A percentile compares a stretch with the other conserved stretches of the same genome.
These are phyloP conservation scores for Pitta sordida DNA, from an alignment of 2,113 vertebrate species.

Conservation along the genomic window DNA sequence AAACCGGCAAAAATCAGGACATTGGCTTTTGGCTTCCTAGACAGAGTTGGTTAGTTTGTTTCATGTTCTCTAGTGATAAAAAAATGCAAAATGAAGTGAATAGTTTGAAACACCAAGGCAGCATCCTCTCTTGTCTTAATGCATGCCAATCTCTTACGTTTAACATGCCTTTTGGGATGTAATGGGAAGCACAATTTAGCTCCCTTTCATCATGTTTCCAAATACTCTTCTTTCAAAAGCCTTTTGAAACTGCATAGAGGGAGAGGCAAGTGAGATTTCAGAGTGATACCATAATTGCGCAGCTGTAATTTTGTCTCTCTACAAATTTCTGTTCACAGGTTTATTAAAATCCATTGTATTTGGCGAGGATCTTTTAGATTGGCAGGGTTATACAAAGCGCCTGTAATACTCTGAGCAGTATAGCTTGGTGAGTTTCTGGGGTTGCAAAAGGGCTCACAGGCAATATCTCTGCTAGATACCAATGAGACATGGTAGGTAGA, in stretches of 20 bases:
- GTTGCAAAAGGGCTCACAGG: neutral
- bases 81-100: neutral
- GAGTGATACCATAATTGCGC: neutral
- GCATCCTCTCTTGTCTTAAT: neutral
- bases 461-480: neutral
- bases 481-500: neutral
- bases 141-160: neutral
- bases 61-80: neutral
- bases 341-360: slow-evolving; percentile 36
- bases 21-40: neutral
- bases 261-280: slow-evolving; percentile 22
- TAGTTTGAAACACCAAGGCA: neutral
- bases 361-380: neutral
- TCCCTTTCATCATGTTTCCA: neutral
- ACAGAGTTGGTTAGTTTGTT: neutral
- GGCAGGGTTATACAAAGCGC: neutral
- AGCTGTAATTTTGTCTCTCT: slow-evolving; percentile 3
- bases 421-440: neutral
- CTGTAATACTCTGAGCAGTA: neutral
- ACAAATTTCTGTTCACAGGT: neutral
- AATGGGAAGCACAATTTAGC: neutral
- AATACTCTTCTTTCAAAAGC: neutral
- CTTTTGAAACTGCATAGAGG: neutral
- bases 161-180: neutral
- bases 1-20: neutral